Evolutionary conservation across 2,888 invertebrate genomes (phyloP).

Genomic region (Nomada fucata): DNA sequence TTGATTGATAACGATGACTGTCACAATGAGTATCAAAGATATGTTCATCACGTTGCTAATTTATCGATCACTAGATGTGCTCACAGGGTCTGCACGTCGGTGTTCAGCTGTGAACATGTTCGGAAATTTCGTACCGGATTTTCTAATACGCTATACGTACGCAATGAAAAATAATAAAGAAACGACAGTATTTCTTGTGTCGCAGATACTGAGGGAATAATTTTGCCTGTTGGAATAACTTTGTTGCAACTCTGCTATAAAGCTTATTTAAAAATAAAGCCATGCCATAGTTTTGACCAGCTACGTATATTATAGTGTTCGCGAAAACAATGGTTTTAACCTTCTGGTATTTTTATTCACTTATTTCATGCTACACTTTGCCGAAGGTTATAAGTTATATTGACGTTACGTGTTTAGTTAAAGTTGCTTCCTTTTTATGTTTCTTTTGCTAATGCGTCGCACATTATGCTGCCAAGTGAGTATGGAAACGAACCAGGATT

Average conservation of each 20-base stretch:
- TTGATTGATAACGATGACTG: conserved; percentile 14
- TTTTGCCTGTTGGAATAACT: too few species aligned
- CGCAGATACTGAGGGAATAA: too few species aligned
- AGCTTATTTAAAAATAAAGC: too few species aligned
- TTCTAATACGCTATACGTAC: neutral
- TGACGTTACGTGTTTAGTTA: neutral
- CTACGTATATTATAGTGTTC: neutral
- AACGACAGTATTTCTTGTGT: too few species aligned
- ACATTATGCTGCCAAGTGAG: neutral
- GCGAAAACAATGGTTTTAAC: neutral
- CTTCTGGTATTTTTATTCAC: neutral
- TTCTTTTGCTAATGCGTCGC: too few species aligned
- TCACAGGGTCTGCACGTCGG: neutral
- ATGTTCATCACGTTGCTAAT: neutral
- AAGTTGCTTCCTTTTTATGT: too few species aligned
- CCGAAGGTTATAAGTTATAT: neutral
- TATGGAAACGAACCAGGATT: neutral
- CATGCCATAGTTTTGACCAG: too few species aligned
- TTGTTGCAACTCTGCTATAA: too few species aligned
- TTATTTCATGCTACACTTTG: neutral
- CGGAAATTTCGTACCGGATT: neutral
- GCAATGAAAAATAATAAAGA: too few species aligned
- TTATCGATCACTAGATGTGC: conserved; percentile 1
- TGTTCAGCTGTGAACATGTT: neutral
- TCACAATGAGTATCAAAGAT: conserved; percentile 8